These are phyloP conservation scores for Parus major DNA, from an alignment of 2,113 vertebrate species.

Conservation along the genomic window DNA sequence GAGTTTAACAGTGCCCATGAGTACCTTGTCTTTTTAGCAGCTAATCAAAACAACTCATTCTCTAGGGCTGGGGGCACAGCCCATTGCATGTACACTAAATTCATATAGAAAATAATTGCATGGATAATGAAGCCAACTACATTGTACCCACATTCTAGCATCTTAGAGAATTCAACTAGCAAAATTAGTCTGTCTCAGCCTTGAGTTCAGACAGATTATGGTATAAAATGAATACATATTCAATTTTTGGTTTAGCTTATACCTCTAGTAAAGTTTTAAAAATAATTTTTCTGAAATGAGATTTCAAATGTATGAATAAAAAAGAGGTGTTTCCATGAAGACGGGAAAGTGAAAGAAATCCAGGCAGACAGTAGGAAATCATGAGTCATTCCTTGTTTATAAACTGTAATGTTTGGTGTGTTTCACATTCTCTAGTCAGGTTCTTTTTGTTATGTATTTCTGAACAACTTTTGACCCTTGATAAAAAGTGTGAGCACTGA, in stretches of 20 bases:
- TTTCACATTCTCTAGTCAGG: neutral
- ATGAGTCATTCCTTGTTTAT: constrained; percentile 13
- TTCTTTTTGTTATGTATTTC: neutral
- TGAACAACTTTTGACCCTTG: neutral
- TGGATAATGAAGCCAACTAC: neutral
- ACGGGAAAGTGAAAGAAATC: neutral
- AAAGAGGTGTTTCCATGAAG: neutral
- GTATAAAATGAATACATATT: neutral
- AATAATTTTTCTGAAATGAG: neutral
- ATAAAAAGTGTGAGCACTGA: neutral
- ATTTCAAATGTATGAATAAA: neutral
- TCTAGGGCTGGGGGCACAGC: neutral
- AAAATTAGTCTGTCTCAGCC: neutral
- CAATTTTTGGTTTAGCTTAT: neutral
- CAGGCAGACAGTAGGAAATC: neutral
- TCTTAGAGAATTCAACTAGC: neutral
- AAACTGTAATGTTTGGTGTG: neutral
- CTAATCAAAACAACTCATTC: neutral
- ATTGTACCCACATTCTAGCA: neutral
- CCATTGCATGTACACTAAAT: neutral
- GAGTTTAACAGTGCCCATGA: neutral
- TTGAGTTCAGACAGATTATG: neutral
- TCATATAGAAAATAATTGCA: neutral
- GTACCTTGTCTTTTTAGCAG: neutral
- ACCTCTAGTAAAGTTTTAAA: neutral